These are phyloP conservation scores for Semotilus atromaculatus DNA, from an alignment of 2,797 vertebrate genomes.

Conservation along the genomic window DNA sequence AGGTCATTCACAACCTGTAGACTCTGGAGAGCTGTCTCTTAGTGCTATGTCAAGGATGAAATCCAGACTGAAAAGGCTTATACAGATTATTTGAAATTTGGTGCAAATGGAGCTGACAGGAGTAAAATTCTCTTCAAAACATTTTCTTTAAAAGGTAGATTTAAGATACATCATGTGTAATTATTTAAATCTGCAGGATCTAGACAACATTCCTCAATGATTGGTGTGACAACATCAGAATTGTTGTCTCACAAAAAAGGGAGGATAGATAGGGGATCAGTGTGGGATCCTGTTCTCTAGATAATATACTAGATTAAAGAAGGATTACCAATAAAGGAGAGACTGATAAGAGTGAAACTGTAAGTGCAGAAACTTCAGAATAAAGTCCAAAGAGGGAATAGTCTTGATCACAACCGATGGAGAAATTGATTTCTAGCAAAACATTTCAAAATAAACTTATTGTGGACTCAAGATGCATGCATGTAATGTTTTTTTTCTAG, in stretches of 20 bases:
- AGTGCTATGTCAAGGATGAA: background rate
- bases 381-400: background rate
- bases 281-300: background rate
- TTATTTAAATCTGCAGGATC: constrained; percentile 13
- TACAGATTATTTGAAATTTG: constrained; percentile 1
- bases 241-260: background rate
- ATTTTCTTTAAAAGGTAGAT: constrained; percentile 1
- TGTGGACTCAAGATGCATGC: background rate
- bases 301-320: background rate
- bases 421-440: background rate
- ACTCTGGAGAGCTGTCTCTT: background rate
- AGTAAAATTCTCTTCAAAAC: background rate
- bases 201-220: background rate
- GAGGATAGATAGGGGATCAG: background rate
- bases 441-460: background rate
- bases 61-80: background rate
- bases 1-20: background rate
- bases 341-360: background rate
- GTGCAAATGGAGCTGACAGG: background rate
- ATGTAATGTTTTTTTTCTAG: too few species aligned
- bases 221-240: background rate
- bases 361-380: background rate
- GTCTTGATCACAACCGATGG: background rate
- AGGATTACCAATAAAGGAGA: background rate
- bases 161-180: background rate